Percentiles rank a stretch among this genome's conserved stretches.
Conservation (phyloP, 2,888 invertebrate species). For the Spisula subtruncata region DNA sequence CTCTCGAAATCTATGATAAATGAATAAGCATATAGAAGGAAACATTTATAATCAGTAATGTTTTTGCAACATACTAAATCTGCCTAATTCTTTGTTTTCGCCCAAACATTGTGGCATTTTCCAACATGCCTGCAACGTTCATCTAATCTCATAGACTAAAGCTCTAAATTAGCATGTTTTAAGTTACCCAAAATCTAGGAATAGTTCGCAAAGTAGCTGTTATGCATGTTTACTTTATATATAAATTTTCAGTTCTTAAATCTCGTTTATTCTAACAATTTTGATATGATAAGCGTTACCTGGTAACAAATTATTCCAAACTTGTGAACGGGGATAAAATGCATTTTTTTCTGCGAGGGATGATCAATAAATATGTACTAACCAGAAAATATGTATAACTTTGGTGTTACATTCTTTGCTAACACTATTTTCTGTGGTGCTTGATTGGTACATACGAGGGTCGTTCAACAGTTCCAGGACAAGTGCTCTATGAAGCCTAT, state of each 20-base stretch:
- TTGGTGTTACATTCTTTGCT: too few relatives aligned
- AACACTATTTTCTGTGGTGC: too few relatives aligned
- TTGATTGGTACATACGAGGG: too few relatives aligned
- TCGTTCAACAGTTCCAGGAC: too few relatives aligned
- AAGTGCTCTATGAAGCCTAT: too few relatives aligned
- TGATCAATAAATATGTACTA: too few relatives aligned
- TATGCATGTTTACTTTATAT: slow-evolving; percentile 18
- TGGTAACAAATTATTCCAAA: slow-evolving; percentile 20
- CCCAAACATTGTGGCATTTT: background rate
- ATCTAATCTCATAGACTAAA: background rate
- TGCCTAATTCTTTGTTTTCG: slow-evolving; percentile 12
- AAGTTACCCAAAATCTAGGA: background rate
- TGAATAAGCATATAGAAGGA: background rate
- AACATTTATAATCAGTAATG: background rate
- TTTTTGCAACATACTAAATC: background rate
- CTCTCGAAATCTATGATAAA: background rate
- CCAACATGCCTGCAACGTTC: background rate
- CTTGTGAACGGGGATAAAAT: background rate
- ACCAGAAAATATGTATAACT: too few relatives aligned
- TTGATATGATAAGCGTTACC: slow-evolving; percentile 25
- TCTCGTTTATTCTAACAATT: slow-evolving; percentile 28
- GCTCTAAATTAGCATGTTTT: slow-evolving; percentile 24
- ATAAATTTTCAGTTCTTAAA: slow-evolving; percentile 24
- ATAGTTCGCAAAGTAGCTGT: background rate
- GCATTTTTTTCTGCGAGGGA: background rate